Base-by-base conservation (phyloP, 2,113 vertebrate species). In the Chelonoidis abingdonii region DNA sequence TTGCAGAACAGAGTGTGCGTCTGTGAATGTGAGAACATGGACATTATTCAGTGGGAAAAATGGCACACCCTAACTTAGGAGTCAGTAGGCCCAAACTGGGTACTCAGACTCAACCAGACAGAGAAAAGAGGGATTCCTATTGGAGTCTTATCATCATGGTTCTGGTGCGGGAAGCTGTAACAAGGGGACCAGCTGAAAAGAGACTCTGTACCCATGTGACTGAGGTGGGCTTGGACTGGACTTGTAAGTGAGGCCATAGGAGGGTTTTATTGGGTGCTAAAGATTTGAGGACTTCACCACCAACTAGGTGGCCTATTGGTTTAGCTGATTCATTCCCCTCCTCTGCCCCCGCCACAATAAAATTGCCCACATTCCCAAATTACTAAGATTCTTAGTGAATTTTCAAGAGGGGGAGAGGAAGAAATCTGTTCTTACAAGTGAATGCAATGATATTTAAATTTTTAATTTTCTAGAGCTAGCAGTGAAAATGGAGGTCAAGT, bases 81-180 rank as follows among this genome's bases (percentile, higher is more conserved):
- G 0, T 53, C 69, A 47, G 78, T 22, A 9, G 22, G 87, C 24
- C 8, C 5, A 21, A 8, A 22, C 10, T 25, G 49, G 56, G 27
- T 8, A 1, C 21, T 54, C 13, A 89, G 76, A 44, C 0, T 13
- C 2, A 27, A 75, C 2, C 8, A 47, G 13, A 0, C 8, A 50
- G 52, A 2, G 1, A 44, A 13, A 81, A n/a, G 5, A 84, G 3
- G 16, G 3, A 29, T 50, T 5, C 9, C 19, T 54, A 22, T 9
- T 1, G 1, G 11, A 25, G 7, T 38, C 38, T 69, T 22, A 69
- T 69, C 35, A 69, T 19, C 35, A n/a, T 69, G 16, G 35, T 69
- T 69, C 35, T 21, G 31, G 17, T 21, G 2, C 10, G 5, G 17
- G 19, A 69, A 69, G 35, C 35, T 38, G 65, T 19, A 69, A 35